Base-by-base conservation (phyloP, 2,888 invertebrate species). In the Cephus runcator region DNA sequence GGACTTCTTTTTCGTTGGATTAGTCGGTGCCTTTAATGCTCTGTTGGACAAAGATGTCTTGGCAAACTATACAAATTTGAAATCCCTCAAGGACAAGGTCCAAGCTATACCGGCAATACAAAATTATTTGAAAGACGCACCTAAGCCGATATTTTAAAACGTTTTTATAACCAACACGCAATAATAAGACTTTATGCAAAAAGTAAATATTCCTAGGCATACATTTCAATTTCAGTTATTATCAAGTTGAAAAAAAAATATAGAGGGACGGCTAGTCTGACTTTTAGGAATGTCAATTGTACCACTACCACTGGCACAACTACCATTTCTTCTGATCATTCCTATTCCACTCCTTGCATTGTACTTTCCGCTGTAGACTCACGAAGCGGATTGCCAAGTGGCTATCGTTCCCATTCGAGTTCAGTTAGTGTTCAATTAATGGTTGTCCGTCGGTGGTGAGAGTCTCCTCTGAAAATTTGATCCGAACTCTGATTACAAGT, bases 1-100 rank as follows among this genome's bases (percentile, higher is more conserved):
- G 1, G 90, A 91, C 79, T 81, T 90, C 6, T 90, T 87, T 76
- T 88, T 90, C 77, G 86, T 85, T 12, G 89, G 87, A 1, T 87
- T 89, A 11, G 74, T 80, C 34, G 79, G 81, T 9, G 80, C 81
- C 78, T 77, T 82, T n/a, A 80, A 79, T 35, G n/a, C 36, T 15
- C 75, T 84, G 12, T 69, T 78, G 12, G 77, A 79, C 12, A 73
- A 78, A 35, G 87, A 90, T 36, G 83, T 89, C 11, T 85, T 86
- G 35, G 81, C 84, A 36, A 86, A 86, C 69, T 84, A 86, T 69
- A 81, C 85, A 4, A 81, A 87, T 77, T 81, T 90, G 36, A 87
- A 86, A 71, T 75, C 79, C 12, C 80, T 90, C 4, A 85, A 81
- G 12, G 84, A 88, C 31, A 89, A 87, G 76, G 84, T 90, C 12